Evolutionary conservation across 2,888 invertebrate species (phyloP), one percentile per base, ranked within the genome.

Genomic region (Abrostola triplasia): DNA sequence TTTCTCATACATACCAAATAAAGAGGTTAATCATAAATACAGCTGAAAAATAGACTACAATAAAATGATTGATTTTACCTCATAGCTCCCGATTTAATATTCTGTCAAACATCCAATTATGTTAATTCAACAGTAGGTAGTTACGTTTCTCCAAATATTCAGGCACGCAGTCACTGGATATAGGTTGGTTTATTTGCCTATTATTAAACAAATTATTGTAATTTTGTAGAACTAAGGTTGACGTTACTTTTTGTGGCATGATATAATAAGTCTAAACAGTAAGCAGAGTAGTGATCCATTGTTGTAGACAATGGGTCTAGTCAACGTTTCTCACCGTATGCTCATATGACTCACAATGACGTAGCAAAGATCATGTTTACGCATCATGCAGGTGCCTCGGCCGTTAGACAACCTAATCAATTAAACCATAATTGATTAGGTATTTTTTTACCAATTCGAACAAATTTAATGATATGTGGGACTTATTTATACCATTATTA

Each of bases 281-380:
- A 89, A 89, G 85, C 84, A 84, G 78, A 85, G 83, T 87, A 83
- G 84, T 90, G 88, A 90, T 89, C 89, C 89, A 92, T 93, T 93
- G 91, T 91, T 91, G 89, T 90, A 91, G 90, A 93, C 91, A 90
- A 91, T 90, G 86, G 87, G 92, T 92, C 92, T 92, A 88, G 89
- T 85, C 86, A 85, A 90, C 80, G 86, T 87, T 90, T 91, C 92
- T 87, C 90, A 90, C 84, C 86, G 87, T 83, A 84, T 84, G 85
- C 83, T 85, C 84, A 84, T 75, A 84, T 93, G 92, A 92, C 85
- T 93, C 92, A 92, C 76, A 80, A 83, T 90, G 88, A 90, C 88
- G 87, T 88, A 86, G 85, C 80, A 81, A 80, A 82, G 84, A 86
- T 86, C 84, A 87, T 83, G 85, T 84, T 84, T 85, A 85, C 85